Evolutionary conservation across 64 coral and sea anemone species (phyloP).

Genomic region (Dendrophyllia cribrosa): DNA sequence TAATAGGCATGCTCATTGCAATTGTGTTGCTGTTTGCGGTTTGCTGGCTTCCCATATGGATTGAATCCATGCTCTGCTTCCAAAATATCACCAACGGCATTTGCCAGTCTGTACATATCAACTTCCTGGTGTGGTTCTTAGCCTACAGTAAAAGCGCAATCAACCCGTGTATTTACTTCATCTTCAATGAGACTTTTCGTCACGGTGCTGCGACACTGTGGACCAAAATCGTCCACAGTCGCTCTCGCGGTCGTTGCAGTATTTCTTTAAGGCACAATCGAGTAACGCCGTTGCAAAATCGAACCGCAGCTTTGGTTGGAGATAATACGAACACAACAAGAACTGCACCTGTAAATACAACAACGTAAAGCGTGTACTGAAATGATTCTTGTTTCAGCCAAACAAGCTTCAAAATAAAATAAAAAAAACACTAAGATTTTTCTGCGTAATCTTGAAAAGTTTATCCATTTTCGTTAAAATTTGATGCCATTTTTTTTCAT

Average conservation of each 20-base stretch:
- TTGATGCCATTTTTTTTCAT: not conserved
- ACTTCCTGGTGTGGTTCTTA: slow-evolving; percentile 21
- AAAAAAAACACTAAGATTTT: no score
- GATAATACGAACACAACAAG: slow-evolving; percentile 14
- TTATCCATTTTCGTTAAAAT: not conserved
- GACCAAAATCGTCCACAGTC: slow-evolving; percentile 6
- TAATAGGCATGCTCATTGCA: slow-evolving; percentile 56
- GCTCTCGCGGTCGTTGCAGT: slow-evolving; percentile 3
- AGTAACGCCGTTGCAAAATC: slow-evolving; percentile 29
- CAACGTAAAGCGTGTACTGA: not conserved
- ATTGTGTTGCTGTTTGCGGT: slow-evolving; percentile 30
- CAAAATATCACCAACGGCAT: slow-evolving; percentile 5
- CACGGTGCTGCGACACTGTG: slow-evolving; percentile 37
- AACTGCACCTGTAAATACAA: not conserved
- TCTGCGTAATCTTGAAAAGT: not conserved
- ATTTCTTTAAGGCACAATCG: not conserved
- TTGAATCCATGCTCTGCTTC: slow-evolving; percentile 45
- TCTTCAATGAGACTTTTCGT: slow-evolving; percentile 66
- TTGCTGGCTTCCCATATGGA: slow-evolving; percentile 69
- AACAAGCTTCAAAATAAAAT: no score
- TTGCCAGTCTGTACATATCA: slow-evolving; percentile 23
- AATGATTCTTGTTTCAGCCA: not conserved
- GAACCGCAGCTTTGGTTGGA: not conserved
- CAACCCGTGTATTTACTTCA: slow-evolving; percentile 56
- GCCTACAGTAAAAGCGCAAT: slow-evolving; percentile 71